A percentile compares a stretch with the other conserved stretches of the same genome.
phyloP scores from a whole-genome alignment of 2,113 vertebrate genomes.

The human region GRCh38 chr16:28174501-28175000 shows the following conservation, averaged over 20 bases:
- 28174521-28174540: background rate
- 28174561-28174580: background rate
- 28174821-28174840: background rate
- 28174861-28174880: background rate
- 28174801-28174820: background rate
- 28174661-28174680: background rate
- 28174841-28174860: background rate
- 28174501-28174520: background rate
- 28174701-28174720: background rate
- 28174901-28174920: background rate
- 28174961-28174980: background rate
- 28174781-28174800: background rate
- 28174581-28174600: background rate
- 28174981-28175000: background rate
- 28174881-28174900: background rate
- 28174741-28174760: slow-evolving; percentile 2
- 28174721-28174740: background rate
- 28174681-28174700: background rate
- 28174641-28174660: background rate
- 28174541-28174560: background rate
- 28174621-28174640: background rate
- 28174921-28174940: background rate
- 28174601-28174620: background rate
- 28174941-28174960: background rate
- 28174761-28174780: slow-evolving; percentile 12